phyloP scores from a whole-genome alignment of 1,140 invertebrate genomes.

The Drosophila persimilis region DNA sequence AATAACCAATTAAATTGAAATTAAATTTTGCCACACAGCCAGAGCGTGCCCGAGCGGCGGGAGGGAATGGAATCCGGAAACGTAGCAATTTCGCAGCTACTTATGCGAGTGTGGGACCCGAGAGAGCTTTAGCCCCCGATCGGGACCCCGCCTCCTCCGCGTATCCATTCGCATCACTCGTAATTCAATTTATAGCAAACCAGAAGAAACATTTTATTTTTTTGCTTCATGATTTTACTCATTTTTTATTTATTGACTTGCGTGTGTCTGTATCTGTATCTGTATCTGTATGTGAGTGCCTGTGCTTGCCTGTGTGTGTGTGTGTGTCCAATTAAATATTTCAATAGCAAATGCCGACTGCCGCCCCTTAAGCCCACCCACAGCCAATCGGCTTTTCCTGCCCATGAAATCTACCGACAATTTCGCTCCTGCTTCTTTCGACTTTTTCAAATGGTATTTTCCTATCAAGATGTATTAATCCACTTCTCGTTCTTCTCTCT shows the following conservation, averaged over 20 bases:
- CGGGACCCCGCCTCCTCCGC: neutral
- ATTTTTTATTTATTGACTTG: constrained; percentile 75
- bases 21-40: constrained; percentile 66
- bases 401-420: constrained; percentile 25
- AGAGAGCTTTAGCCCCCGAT: constrained; percentile 16
- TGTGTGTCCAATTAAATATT: constrained; percentile 78
- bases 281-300: constrained; percentile 26
- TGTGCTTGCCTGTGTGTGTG: neutral
- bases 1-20: constrained; percentile 81
- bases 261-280: constrained; percentile 7
- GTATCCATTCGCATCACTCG: constrained; percentile 19
- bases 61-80: constrained; percentile 24
- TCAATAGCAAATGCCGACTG: constrained; percentile 57
- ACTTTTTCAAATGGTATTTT: constrained; percentile 54
- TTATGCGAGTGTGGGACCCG: constrained; percentile 58
- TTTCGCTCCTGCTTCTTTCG: constrained; percentile 42
- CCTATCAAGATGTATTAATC: constrained; percentile 79
- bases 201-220: constrained; percentile 57
- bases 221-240: constrained; percentile 39
- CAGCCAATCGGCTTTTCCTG: constrained; percentile 29
- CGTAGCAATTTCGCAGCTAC: constrained; percentile 71
- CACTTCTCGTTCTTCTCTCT: constrained; percentile 53
- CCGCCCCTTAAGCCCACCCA: constrained; percentile 24
- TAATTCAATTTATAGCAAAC: constrained; percentile 74
- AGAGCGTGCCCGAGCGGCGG: neutral